Base-by-base conservation (phyloP, 2,113 vertebrate genomes). In the Xenopus tropicalis region DNA sequence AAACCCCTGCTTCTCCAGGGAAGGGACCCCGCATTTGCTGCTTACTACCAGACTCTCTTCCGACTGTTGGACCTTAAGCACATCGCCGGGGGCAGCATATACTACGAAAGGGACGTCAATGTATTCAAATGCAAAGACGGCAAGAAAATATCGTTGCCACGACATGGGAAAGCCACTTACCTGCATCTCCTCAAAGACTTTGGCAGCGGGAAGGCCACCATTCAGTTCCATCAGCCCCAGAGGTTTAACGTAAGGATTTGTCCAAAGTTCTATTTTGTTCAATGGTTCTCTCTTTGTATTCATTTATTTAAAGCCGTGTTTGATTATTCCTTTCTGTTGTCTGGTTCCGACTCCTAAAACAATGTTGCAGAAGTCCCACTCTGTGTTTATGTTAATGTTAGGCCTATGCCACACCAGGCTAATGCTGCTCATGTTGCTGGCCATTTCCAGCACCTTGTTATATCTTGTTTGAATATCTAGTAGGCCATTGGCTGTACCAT, bases 191-290 rank as follows among this genome's bases (percentile, higher is more conserved):
- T 84, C 74, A 94, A 90, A 80, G 90, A 90, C 81, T 90, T 97
- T 46, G 82, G 86, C 69, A 89, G 91, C 82, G 92, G 89, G 67
- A 95, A 91, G 72, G 93, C 91, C 20, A 97, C 94, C 0, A 87
- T 98, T 80, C 96, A 97, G 81, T 94, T 97, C 79, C 95, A 97
- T 82, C 96, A 97, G 71, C 95, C 95, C 0, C 95, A 97, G 88
- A 92, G 96, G 79, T 98, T 95, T 84, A 94, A 97, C 93, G 96
- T 98, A 79, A 89, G 77, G 25, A 11, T 51, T 3, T 24, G 25
- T 29, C 25, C 25, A 3, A 29, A 29, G 6, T 29, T 6, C 3
- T 29, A 3, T 6, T 29, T 29, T 37, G 29, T 9, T 1, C 29
- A 5, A 8, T 37, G 1, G 6, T 37, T 37, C 29, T 8, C 29